A percentile compares a stretch with the other conserved stretches of the same genome.
phyloP scores from a whole-genome alignment of 1,140 invertebrate genomes.

The Cepaea nemoralis region DNA sequence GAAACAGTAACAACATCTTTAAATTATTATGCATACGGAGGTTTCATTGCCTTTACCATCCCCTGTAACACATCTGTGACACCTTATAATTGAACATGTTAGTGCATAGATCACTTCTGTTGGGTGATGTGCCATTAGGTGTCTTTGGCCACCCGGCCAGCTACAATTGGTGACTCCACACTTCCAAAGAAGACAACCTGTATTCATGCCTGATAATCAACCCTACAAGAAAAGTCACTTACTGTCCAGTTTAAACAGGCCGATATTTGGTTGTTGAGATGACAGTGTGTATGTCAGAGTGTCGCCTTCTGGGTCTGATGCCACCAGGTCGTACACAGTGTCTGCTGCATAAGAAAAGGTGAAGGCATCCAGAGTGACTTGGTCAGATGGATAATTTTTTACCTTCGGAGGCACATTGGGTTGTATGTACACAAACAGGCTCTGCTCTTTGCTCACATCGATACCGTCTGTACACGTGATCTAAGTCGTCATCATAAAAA shows the following conservation, averaged over 20 bases:
- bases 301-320: background rate
- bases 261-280: background rate
- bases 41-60: no score
- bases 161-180: no score
- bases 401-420: background rate
- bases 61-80: no score
- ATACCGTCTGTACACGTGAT: background rate
- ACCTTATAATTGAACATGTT: no score
- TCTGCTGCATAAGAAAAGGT: slow-evolving; percentile 5
- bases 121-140: no score
- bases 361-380: background rate
- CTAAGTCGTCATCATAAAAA: no score
- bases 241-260: background rate
- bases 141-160: no score
- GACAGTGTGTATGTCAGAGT: background rate
- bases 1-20: no score
- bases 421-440: background rate
- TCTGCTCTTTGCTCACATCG: background rate
- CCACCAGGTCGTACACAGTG: background rate
- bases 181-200: no score
- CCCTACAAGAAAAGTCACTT: background rate
- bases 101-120: no score
- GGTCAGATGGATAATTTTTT: background rate
- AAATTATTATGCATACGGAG: no score
- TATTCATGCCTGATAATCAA: no score